phyloP scores from a whole-genome alignment of 2,113 vertebrate species.

The Pteropus alecto region DNA sequence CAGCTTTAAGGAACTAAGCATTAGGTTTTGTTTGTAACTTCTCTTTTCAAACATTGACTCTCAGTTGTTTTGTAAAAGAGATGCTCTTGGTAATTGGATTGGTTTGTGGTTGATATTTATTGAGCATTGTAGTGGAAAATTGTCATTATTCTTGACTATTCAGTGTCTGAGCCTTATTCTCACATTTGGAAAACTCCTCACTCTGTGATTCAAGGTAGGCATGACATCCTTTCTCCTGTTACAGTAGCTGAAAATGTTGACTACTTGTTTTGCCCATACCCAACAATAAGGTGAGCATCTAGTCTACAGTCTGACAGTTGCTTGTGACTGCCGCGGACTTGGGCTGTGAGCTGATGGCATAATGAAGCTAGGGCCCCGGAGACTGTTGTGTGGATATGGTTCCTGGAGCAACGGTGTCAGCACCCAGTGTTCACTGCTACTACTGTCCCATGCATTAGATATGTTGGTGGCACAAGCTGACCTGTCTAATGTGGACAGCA shows the following conservation, averaged over 20 bases:
- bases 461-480: background rate
- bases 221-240: background rate
- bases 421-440: background rate
- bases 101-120: background rate
- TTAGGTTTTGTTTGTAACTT: background rate
- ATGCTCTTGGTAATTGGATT: background rate
- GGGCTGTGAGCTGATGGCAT: background rate
- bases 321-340: background rate
- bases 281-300: no score
- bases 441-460: background rate
- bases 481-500: background rate
- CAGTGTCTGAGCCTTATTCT: background rate
- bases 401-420: background rate
- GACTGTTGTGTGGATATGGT: background rate
- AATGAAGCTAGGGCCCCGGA: background rate
- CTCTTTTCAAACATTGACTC: background rate
- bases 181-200: background rate
- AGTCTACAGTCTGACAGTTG: accelerated
- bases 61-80: background rate
- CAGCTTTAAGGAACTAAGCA: background rate
- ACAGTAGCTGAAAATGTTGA: background rate
- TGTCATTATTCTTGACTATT: background rate
- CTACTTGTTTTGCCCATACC: background rate
- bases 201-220: background rate
- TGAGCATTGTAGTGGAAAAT: background rate